Evolutionary conservation across 2,888 invertebrate species (phyloP), one percentile per base, ranked within the genome.

Genomic region (Coenonympha glycerion): DNA sequence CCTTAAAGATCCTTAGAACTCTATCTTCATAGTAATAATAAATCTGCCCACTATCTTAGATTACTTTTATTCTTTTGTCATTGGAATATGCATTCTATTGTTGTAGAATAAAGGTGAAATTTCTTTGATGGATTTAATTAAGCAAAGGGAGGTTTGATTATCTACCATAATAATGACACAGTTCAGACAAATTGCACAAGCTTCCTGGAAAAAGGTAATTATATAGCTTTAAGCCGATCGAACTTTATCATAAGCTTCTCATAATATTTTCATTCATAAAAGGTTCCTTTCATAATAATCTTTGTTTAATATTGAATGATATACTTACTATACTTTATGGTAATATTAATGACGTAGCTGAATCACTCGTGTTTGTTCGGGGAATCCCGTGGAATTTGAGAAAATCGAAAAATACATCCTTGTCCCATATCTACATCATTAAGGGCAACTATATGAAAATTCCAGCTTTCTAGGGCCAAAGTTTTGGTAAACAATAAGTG

Each of bases 81-180:
- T 19, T 42, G 16, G 8, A 42, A 52, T 36, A 19, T 13, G 9
- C 22, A 37, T 42, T 52, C 16, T 47, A 24, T n/a, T 16, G 3
- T 11, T 31, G 16, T n/a, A 4, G 1, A 0, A 3, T 42, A 52
- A 26, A 37, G 52, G 37, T 41, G 24, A 22, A n/a, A 42, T 47
- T 52, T 2, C 19, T 8, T 31, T 47, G 50, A 15, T 8, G 3
- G 19, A 8, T 8, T 46, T 15, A 47, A 51, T 30, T 16, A 22
- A 40, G 42, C 41, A 34, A 9, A 46, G 36, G 28, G 42, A 39
- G 48, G 48, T 42, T 42, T 41, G 28, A 24, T 33, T 33, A 36
- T 28, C 13, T 3, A 52, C 47, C 42, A 37, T 52, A 49, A 49
- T 34, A 34, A 40, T 52, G 41, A 47, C 37, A 47, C 44, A 47